Percentiles rank a stretch among this genome's conserved stretches.
Evolutionary conservation across 2,888 invertebrate species (phyloP).

Genomic region (Rhogogaster chlorosoma): DNA sequence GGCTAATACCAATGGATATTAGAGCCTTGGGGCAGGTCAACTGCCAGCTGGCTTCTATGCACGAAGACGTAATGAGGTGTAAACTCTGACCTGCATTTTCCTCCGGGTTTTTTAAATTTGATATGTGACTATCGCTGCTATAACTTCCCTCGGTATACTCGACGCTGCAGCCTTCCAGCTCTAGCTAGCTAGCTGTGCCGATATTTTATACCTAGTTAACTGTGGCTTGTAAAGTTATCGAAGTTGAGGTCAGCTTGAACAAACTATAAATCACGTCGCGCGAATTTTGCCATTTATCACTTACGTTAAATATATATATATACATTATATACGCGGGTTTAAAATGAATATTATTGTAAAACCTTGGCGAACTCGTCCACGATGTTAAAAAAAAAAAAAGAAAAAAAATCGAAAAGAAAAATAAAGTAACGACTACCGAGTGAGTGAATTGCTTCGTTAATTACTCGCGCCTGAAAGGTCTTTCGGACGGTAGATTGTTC

Average conservation of each 20-base stretch:
- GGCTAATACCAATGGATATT: conserved; percentile 58
- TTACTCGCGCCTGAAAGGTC: conserved; percentile 13
- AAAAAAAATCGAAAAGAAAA: not conserved
- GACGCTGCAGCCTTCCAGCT: not conserved
- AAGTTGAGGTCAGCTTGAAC: conserved; percentile 41
- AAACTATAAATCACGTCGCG: conserved; percentile 4
- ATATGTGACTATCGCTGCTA: conserved; percentile 25
- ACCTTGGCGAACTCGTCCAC: not conserved
- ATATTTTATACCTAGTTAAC: conserved; percentile 45
- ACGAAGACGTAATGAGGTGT: conserved; percentile 54
- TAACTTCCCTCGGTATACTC: not conserved
- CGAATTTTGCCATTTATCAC: conserved; percentile 31
- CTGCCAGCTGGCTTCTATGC: conserved; percentile 57
- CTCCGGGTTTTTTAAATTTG: conserved; percentile 4
- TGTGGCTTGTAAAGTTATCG: conserved; percentile 35
- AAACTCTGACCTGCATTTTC: conserved; percentile 55
- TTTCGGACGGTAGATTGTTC: not conserved
- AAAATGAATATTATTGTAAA: not conserved
- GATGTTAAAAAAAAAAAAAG: not conserved
- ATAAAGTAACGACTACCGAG: not conserved
- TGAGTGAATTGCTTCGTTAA: conserved; percentile 19
- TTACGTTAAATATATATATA: not conserved
- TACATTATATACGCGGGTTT: not conserved
- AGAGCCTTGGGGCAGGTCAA: conserved; percentile 55
- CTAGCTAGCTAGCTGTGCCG: conserved; percentile 1